phyloP scores from a whole-genome alignment of 2,888 invertebrate genomes.

The Hypena proboscidalis region DNA sequence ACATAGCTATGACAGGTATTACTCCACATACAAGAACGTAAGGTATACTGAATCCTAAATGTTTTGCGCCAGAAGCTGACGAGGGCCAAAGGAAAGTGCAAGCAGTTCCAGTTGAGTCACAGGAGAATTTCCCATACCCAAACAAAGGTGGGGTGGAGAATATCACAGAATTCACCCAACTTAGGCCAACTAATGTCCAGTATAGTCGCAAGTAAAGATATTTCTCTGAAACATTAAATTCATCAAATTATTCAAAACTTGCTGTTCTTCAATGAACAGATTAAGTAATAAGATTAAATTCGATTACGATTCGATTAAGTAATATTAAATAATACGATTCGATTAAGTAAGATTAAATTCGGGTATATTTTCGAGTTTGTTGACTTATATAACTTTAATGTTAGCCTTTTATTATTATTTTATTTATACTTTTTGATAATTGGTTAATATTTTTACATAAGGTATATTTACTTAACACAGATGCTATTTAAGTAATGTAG shows the following conservation, averaged over 20 bases:
- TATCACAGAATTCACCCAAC: constrained; percentile 71
- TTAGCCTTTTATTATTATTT: no score
- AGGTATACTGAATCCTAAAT: constrained; percentile 75
- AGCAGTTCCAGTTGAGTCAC: constrained; percentile 77
- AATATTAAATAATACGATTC: neutral
- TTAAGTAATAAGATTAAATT: constrained; percentile 10
- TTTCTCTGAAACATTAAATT: constrained; percentile 64
- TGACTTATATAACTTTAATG: no score
- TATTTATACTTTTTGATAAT: no score
- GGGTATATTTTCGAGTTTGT: no score
- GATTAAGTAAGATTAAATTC: neutral
- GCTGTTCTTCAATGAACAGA: no score
- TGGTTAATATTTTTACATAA: no score
- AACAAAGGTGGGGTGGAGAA: constrained; percentile 80
- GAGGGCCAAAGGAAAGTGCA: constrained; percentile 81
- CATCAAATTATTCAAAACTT: no score
- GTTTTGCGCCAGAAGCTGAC: constrained; percentile 61
- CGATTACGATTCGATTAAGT: constrained; percentile 1
- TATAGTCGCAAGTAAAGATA: constrained; percentile 72
- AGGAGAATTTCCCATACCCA: constrained; percentile 79
- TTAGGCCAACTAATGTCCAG: constrained; percentile 69
- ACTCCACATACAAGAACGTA: constrained; percentile 73
- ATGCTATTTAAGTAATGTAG: no score
- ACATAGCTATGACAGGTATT: constrained; percentile 77
- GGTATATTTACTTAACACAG: no score